Conservation (phyloP, 2,797 vertebrate genomes). For the Acipenser oxyrinchus region DNA sequence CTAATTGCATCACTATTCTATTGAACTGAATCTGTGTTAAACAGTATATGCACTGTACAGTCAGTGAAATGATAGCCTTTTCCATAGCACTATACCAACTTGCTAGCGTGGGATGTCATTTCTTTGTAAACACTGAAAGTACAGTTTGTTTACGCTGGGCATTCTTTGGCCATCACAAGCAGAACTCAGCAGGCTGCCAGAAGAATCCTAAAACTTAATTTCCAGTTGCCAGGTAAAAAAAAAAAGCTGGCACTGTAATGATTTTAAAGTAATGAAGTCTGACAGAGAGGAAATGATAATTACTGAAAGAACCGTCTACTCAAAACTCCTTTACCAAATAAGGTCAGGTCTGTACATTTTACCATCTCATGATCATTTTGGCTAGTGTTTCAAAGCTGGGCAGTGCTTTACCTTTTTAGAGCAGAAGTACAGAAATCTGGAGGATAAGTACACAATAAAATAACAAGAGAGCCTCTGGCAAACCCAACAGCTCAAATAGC, state of each 20-base stretch:
- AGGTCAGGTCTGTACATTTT: slow-evolving; percentile 34
- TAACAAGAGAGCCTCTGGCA: slow-evolving; percentile 2
- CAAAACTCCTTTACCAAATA: slow-evolving; percentile 47
- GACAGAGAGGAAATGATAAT: slow-evolving; percentile 52
- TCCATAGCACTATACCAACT: too few relatives aligned
- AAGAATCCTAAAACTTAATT: slow-evolving; percentile 34
- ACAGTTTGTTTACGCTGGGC: slow-evolving; percentile 17
- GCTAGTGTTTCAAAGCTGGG: neutral
- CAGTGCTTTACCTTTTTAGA: slow-evolving; percentile 2
- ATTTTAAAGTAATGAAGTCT: slow-evolving; percentile 41
- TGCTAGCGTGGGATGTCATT: too few relatives aligned
- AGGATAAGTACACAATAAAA: slow-evolving; percentile 7
- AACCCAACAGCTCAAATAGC: neutral
- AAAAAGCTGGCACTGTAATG: slow-evolving; percentile 33
- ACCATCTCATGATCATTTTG: slow-evolving; percentile 17
- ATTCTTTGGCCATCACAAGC: slow-evolving; percentile 15
- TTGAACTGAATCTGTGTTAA: too few relatives aligned
- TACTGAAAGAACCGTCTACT: slow-evolving; percentile 39
- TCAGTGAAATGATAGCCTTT: too few relatives aligned
- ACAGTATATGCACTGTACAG: too few relatives aligned
- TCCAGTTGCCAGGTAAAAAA: slow-evolving; percentile 37
- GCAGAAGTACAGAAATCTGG: slow-evolving; percentile 5
- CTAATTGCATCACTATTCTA: too few relatives aligned
- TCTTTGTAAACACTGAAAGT: slow-evolving; percentile 1
- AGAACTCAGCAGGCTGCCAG: slow-evolving; percentile 6